Conservation (phyloP, 2,888 invertebrate genomes). For the Panorpa germanica region DNA sequence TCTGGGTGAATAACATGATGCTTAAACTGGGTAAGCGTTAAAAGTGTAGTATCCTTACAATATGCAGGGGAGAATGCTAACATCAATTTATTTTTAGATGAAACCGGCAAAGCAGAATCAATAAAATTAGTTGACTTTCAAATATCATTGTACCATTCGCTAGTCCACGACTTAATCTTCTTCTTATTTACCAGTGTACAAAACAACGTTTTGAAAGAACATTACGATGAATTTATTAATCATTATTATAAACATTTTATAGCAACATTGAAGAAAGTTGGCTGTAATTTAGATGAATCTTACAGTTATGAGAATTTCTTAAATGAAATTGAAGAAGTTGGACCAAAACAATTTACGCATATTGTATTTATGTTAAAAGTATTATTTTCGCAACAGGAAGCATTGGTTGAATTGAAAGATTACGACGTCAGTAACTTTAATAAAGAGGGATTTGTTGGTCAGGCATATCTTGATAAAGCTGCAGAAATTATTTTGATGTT, state of each 20-base stretch:
- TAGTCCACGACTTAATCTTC: conserved; percentile 32
- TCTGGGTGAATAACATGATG: conserved; percentile 42
- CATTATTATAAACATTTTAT: conserved; percentile 31
- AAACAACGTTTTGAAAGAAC: conserved; percentile 22
- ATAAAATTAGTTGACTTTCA: conserved; percentile 40
- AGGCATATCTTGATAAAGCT: conserved; percentile 20
- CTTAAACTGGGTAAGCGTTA: conserved; percentile 23
- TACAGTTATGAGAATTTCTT: conserved; percentile 25
- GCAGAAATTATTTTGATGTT: conserved; percentile 19
- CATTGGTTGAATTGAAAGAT: conserved; percentile 26
- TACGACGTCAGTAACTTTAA: conserved; percentile 22
- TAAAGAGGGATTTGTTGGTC: conserved; percentile 20
- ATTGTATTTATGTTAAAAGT: conserved; percentile 29
- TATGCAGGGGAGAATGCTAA: neutral
- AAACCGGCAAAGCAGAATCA: conserved; percentile 22
- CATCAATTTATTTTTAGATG: conserved; percentile 13
- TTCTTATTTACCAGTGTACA: conserved; percentile 32
- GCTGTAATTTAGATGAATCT: conserved; percentile 19
- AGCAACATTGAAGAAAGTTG: conserved; percentile 21
- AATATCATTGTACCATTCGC: conserved; percentile 29
- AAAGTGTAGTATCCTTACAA: neutral
- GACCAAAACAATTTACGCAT: conserved; percentile 26
- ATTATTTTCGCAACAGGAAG: conserved; percentile 25
- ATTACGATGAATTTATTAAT: conserved; percentile 28
- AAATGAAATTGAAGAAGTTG: conserved; percentile 24